Conservation (phyloP, 2,888 invertebrate species). For the Lycia hirtaria region DNA sequence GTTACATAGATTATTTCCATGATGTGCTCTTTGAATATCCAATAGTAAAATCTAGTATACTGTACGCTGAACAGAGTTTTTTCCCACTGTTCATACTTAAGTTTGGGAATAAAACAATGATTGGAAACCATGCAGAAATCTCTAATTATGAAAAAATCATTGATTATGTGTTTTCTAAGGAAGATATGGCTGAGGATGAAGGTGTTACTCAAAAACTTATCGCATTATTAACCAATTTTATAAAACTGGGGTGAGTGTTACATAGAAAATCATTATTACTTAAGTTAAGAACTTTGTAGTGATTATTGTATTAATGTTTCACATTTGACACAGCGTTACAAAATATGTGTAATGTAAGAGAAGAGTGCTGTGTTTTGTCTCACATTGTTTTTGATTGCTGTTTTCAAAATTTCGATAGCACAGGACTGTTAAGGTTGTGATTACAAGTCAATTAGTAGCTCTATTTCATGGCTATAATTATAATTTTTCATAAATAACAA, state of each 20-base stretch:
- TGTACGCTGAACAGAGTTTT: slow-evolving; percentile 57
- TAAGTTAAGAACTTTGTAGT: too few species aligned
- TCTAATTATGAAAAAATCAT: slow-evolving; percentile 45
- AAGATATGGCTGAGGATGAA: slow-evolving; percentile 42
- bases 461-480: too few species aligned
- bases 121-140: slow-evolving; percentile 17
- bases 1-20: slow-evolving; percentile 63
- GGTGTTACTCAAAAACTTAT: slow-evolving; percentile 51
- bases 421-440: too few species aligned
- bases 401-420: too few species aligned
- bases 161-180: slow-evolving; percentile 54
- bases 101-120: slow-evolving; percentile 35
- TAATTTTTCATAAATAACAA: too few species aligned
- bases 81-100: slow-evolving; percentile 68
- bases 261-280: background rate
- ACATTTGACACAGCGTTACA: too few species aligned
- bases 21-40: slow-evolving; percentile 70
- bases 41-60: slow-evolving; percentile 58
- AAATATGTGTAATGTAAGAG: too few species aligned
- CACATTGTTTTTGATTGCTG: too few species aligned
- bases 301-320: too few species aligned
- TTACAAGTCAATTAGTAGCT: too few species aligned
- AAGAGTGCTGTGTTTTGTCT: too few species aligned
- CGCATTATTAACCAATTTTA: slow-evolving; percentile 65
- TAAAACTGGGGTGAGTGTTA: slow-evolving; percentile 64